phyloP scores from a whole-genome alignment of 2,113 vertebrate species.

The Calonectris borealis region DNA sequence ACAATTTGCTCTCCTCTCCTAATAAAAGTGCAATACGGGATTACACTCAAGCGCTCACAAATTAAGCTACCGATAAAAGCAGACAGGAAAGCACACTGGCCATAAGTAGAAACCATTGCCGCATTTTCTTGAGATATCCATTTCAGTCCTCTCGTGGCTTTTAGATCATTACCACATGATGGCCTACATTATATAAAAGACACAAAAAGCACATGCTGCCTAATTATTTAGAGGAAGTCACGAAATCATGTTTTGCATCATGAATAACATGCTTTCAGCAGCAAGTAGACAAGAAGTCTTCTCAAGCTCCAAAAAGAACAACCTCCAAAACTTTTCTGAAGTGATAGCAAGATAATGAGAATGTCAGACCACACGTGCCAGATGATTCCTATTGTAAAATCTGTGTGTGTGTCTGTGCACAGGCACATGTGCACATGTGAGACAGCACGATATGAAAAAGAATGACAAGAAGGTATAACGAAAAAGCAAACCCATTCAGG shows the following conservation, averaged over 20 bases:
- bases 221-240: neutral
- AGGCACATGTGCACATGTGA: fast-evolving
- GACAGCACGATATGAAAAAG: neutral
- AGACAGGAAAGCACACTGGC: neutral
- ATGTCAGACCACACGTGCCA: neutral
- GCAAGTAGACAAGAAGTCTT: neutral
- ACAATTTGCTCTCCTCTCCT: neutral
- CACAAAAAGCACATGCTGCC: neutral
- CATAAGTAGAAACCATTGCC: neutral
- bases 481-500: neutral
- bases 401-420: neutral
- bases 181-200: neutral
- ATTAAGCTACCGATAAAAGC: neutral
- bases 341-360: neutral
- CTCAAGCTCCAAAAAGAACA: neutral
- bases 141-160: neutral
- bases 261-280: neutral
- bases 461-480: neutral
- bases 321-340: neutral
- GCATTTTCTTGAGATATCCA: neutral
- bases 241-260: neutral
- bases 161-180: neutral
- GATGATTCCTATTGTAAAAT: neutral
- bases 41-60: neutral
- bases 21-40: neutral